phyloP scores from a whole-genome alignment of 2,113 vertebrate species.

The Hydropotes inermis region DNA sequence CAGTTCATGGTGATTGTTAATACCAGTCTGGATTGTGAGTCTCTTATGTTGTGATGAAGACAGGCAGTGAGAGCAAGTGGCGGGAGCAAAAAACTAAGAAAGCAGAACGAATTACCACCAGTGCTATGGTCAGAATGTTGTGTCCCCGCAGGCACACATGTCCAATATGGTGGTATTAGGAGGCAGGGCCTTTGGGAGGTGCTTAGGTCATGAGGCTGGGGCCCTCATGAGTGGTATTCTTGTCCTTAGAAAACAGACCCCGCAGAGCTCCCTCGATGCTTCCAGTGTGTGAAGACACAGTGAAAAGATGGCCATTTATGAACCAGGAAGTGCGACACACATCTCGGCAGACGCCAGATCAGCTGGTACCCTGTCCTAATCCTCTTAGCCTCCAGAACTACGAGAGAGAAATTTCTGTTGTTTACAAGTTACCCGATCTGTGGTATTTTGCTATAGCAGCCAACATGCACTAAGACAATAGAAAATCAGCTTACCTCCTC shows the following conservation, averaged over 20 bases:
- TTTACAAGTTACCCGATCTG: neutral
- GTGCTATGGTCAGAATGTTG: neutral
- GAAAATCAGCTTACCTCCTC: neutral
- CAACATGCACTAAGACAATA: no score
- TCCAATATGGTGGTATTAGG: neutral
- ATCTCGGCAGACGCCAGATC: neutral
- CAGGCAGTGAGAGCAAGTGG: neutral
- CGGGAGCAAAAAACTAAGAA: neutral
- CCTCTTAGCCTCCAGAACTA: neutral
- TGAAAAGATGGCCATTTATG: neutral
- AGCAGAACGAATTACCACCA: neutral
- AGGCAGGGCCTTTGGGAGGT: neutral
- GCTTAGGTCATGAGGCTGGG: neutral
- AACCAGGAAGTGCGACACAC: neutral
- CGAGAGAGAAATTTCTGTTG: neutral
- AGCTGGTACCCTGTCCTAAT: neutral
- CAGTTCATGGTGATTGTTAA: neutral
- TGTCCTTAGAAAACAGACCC: neutral
- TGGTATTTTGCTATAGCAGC: neutral
- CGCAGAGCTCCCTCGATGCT: neutral
- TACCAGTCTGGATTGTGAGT: neutral
- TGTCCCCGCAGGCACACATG: neutral
- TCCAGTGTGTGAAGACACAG: neutral
- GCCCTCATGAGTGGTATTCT: neutral
- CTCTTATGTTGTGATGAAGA: neutral